Percentiles rank a stretch among this genome's conserved stretches.
Evolutionary conservation across 2,113 vertebrate genomes (phyloP).

Genomic region (Amphilophus citrinellus): DNA sequence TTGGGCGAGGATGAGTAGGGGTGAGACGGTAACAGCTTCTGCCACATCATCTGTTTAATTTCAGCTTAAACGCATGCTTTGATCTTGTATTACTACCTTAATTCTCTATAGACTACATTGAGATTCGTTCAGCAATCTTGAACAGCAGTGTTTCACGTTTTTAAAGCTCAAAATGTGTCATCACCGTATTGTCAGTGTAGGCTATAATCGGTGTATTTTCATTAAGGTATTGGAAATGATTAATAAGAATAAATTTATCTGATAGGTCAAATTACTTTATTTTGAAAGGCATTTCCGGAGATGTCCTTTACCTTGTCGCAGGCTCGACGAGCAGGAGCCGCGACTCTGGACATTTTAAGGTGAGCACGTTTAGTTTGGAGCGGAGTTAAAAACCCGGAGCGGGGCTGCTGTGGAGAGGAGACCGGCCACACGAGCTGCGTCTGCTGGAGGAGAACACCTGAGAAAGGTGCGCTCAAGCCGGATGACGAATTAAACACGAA

Average conservation of each 20-base stretch:
- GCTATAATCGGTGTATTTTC: background rate
- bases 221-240: background rate
- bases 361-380: slow-evolving; percentile 61
- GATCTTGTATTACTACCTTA: no score
- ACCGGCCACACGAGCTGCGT: background rate
- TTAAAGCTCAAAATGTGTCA: background rate
- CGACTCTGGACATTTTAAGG: slow-evolving; percentile 37
- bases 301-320: rapidly evolving
- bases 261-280: slow-evolving; percentile 15
- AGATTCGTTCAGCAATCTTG: background rate
- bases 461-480: background rate
- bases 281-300: slow-evolving; percentile 33
- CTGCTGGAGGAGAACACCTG: background rate
- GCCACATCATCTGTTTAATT: background rate
- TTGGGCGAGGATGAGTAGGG: background rate
- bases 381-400: slow-evolving; percentile 39
- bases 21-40: background rate
- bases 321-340: background rate
- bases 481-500: background rate
- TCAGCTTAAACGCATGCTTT: background rate
- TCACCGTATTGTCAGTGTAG: background rate
- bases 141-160: background rate
- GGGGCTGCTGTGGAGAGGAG: background rate
- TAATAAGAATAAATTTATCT: background rate
- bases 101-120: no score